Conservation (phyloP, 2,888 invertebrate species). For the Sphinx pinastri region DNA sequence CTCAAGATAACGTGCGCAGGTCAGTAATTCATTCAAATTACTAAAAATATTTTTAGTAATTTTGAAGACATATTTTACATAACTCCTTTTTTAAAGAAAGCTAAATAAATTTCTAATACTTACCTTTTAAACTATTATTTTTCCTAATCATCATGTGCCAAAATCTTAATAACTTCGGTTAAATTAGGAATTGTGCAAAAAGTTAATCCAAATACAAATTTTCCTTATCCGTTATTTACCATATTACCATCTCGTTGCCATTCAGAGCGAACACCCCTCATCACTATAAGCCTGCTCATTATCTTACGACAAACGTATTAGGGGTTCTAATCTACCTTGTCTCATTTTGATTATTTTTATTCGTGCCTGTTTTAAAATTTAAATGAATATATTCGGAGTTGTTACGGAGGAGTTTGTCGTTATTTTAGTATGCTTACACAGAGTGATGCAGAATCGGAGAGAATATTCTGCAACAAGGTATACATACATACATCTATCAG, state of each 20-base stretch:
- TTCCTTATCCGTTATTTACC: slow-evolving; percentile 26
- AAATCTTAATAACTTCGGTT: background rate
- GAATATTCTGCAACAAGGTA: too few species aligned
- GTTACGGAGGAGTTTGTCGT: background rate
- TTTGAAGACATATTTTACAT: too few species aligned
- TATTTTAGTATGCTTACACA: background rate
- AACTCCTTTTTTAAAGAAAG: too few species aligned
- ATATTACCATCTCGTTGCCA: slow-evolving; percentile 26
- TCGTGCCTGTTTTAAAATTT: background rate
- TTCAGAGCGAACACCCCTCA: slow-evolving; percentile 9
- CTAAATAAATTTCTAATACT: too few species aligned
- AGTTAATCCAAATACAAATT: slow-evolving; percentile 8
- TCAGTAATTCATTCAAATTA: too few species aligned
- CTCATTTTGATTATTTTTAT: background rate
- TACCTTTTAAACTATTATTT: too few species aligned
- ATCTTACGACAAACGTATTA: slow-evolving; percentile 20
- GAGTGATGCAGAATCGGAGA: too few species aligned
- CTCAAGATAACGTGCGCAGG: too few species aligned
- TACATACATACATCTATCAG: too few species aligned
- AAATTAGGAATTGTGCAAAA: background rate
- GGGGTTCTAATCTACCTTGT: slow-evolving; percentile 2
- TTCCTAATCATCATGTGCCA: too few species aligned
- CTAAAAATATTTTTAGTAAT: too few species aligned
- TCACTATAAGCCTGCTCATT: slow-evolving; percentile 17
- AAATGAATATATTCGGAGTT: background rate